These are phyloP conservation scores for Trachymyrmex septentrionalis DNA, from an alignment of 1,140 invertebrate species.

Conservation along the genomic window DNA sequence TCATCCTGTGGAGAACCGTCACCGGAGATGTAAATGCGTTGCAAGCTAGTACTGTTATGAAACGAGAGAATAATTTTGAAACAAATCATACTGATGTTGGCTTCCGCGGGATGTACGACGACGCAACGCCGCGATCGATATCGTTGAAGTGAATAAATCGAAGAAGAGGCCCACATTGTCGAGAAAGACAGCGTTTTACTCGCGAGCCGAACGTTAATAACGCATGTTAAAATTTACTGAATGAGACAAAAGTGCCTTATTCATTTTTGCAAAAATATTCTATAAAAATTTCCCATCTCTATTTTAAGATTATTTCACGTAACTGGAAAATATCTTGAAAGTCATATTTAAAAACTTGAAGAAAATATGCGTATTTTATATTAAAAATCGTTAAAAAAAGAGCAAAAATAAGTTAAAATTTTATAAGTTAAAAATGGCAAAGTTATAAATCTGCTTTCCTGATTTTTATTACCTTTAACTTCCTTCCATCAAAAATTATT, in stretches of 20 bases:
- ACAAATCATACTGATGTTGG: conserved; percentile 42
- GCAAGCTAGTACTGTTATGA: conserved; percentile 18
- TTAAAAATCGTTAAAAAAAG: neutral
- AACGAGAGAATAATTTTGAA: conserved; percentile 44
- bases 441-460: neutral
- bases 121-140: conserved; percentile 37
- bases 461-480: neutral
- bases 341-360: neutral
- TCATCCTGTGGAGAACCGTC: neutral
- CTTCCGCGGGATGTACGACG: conserved; percentile 15
- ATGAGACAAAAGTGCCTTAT: too few species aligned
- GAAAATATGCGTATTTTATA: conserved; percentile 12
- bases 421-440: neutral
- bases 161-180: conserved; percentile 22
- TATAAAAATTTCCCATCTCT: neutral
- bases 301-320: neutral
- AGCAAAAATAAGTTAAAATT: neutral
- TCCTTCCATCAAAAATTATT: neutral
- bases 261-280: neutral
- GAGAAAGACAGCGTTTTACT: conserved; percentile 7
- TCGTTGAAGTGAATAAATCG: conserved; percentile 1
- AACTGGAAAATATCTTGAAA: neutral
- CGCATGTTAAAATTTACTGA: neutral
- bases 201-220: neutral
- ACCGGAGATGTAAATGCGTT: conserved; percentile 4